phyloP scores from a whole-genome alignment of 2,797 vertebrate species.

The Sitta carolinensis region DNA sequence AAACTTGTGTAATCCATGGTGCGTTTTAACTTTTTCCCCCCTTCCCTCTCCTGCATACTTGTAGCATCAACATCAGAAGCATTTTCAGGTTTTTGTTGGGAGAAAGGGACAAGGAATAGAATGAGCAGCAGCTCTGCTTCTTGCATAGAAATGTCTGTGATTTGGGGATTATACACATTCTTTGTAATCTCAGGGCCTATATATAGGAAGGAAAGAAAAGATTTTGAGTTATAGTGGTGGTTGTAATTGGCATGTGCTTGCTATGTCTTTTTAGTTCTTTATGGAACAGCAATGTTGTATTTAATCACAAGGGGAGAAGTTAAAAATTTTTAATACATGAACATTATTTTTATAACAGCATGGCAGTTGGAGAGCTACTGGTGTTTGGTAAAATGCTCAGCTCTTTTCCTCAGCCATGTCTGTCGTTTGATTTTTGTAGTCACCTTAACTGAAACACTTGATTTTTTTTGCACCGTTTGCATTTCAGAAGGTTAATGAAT shows the following conservation, averaged over 20 bases:
- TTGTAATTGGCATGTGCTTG: background rate
- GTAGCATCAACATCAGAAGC: background rate
- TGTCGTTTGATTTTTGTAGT: background rate
- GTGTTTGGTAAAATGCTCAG: background rate
- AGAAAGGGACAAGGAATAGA: background rate
- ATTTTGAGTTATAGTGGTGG: background rate
- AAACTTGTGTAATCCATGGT: background rate
- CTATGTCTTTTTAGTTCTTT: background rate
- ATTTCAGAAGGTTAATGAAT: background rate
- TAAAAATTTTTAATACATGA: background rate
- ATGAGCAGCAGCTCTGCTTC: background rate
- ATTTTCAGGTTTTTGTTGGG: background rate
- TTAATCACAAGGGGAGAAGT: background rate
- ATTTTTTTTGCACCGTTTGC: background rate
- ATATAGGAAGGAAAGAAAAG: background rate
- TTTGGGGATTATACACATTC: background rate
- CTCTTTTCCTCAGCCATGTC: background rate
- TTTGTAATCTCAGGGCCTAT: background rate
- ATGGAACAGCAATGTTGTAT: background rate
- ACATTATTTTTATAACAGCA: background rate
- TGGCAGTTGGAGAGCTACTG: background rate
- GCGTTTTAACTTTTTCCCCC: background rate
- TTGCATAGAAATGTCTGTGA: background rate
- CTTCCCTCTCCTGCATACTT: background rate
- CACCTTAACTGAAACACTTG: background rate